Evolutionary conservation across 2,113 vertebrate species (phyloP), one percentile per base, ranked within the genome.

Genomic region (Chiloscyllium plagiosum): DNA sequence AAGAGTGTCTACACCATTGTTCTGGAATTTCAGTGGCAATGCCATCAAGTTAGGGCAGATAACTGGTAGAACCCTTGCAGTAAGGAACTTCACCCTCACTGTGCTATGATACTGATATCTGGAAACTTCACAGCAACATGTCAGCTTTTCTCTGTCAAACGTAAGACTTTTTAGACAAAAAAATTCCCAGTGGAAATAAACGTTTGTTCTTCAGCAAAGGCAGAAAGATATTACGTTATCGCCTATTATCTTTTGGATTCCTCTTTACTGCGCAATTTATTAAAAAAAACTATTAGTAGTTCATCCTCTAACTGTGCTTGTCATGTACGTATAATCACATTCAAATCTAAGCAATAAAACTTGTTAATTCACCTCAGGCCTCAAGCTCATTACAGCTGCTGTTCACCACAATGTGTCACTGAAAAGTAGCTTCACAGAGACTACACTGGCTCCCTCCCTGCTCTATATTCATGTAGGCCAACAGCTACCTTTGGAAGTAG

Each of bases 111-210:
- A 37, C n/a, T 65, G 89, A 93, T 61, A 68, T 5, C 29, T 2
- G 6, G 33, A 93, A n/a, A 37, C 29, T 37, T 93, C 94, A 13
- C 68, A 95, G 94, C 17, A 33, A 24, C 92, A 90, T 13, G 4
- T 90, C n/a, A 4, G 66, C 65, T 17, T n/a, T 19, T 22, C 33
- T 68, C 90, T 19, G 61, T 94, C 61, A 94, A 68, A 42, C 24
- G 66, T n/a, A 68, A 94, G 20, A 10, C 26, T 69, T 90, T 90
- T 90, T 52, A 33, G 29, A 61, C 52, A 33, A 52, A 56, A 47
- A 89, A 90, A 61, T n/a, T 61, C 92, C 92, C 92, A 26, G 56
- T 69, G 66, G 92, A 94, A 94, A 94, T 94, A 70, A 47, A 94
- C 42, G 0, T 61, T 26, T 61, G 24, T 94, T 70, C 33, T 94